These are phyloP conservation scores for Argyresthia goedartella DNA, from an alignment of 2,888 invertebrate genomes.

Conservation along the genomic window DNA sequence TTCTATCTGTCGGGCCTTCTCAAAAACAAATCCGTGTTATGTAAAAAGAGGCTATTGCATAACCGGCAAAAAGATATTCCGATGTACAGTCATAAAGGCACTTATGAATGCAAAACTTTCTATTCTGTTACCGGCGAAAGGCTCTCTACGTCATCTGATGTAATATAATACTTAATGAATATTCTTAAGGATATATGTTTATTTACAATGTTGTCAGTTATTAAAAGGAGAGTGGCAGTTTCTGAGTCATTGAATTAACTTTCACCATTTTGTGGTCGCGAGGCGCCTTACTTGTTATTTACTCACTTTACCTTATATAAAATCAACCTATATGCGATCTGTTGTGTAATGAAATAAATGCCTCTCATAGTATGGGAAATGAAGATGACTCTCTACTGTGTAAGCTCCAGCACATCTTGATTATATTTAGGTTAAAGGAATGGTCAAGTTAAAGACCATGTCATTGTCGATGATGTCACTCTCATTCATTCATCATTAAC, in stretches of 20 bases:
- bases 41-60: conserved; percentile 8
- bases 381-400: neutral
- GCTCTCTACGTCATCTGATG: conserved; percentile 14
- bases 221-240: conserved; percentile 30
- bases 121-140: conserved; percentile 15
- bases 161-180: conserved; percentile 3
- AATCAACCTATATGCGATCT: neutral
- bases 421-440: too few relatives aligned
- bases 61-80: conserved; percentile 15
- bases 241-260: conserved; percentile 52
- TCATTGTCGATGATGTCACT: too few relatives aligned
- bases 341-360: neutral
- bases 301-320: neutral
- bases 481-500: too few relatives aligned
- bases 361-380: neutral
- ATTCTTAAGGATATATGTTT: conserved; percentile 13
- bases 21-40: too few relatives aligned
- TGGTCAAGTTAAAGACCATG: too few relatives aligned
- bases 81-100: conserved; percentile 3
- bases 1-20: too few relatives aligned
- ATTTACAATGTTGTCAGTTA: conserved; percentile 29
- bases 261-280: conserved; percentile 29
- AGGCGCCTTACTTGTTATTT: neutral
- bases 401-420: too few relatives aligned
- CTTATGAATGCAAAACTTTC: conserved; percentile 16